Percentiles rank a stretch among this genome's conserved stretches.
phyloP scores from a whole-genome alignment of 2,113 vertebrate genomes.

The Nothobranchius kuhntae region DNA sequence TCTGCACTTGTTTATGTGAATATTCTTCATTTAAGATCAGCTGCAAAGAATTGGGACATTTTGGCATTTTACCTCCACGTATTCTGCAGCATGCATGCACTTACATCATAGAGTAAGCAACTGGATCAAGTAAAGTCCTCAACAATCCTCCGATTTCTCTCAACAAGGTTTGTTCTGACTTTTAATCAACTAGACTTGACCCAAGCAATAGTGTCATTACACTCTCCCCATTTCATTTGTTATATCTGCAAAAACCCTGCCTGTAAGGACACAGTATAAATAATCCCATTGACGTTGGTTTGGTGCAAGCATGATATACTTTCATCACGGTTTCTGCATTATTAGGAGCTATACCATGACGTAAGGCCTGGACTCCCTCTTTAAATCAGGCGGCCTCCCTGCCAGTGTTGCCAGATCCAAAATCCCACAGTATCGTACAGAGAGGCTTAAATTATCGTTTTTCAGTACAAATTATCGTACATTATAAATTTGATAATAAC shows the following conservation, averaged over 20 bases:
- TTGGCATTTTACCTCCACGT: no score
- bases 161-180: neutral
- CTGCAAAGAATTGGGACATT: no score
- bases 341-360: constrained; percentile 10
- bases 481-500: no score
- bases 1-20: constrained; percentile 30
- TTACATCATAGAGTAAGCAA: no score
- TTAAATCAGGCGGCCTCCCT: neutral
- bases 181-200: constrained; percentile 42
- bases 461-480: no score
- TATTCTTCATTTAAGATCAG: no score
- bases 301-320: neutral
- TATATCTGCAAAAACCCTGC: neutral
- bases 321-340: neutral
- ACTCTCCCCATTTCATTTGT: neutral
- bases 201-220: constrained; percentile 10
- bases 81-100: no score
- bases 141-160: no score
- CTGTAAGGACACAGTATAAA: neutral
- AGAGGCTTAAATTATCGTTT: no score
- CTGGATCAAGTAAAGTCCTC: no score
- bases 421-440: no score
- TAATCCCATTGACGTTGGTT: neutral
- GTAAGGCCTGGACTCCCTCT: neutral
- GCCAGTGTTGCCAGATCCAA: no score